Evolutionary conservation across 2,113 vertebrate species (phyloP).

Genomic region (Tauraco erythrolophus): DNA sequence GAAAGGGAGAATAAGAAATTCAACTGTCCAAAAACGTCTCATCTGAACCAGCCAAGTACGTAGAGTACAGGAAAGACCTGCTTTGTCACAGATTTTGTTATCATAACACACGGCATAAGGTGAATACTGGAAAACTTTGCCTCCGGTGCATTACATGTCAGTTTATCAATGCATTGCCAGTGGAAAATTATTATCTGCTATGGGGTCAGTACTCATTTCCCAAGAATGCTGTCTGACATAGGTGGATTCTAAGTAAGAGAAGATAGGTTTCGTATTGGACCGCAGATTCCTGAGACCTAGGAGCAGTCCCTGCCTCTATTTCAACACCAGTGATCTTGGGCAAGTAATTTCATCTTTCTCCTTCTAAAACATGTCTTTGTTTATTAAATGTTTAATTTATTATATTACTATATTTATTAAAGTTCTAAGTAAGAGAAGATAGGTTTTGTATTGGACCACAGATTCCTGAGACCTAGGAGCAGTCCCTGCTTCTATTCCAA

Average conservation of each 20-base stretch:
- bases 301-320: background rate
- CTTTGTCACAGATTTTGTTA: background rate
- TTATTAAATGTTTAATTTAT: no score
- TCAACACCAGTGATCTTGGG: no score
- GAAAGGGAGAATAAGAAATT: background rate
- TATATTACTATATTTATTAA: no score
- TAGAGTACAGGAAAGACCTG: background rate
- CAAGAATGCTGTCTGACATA: background rate
- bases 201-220: background rate
- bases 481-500: no score
- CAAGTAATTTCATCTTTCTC: no score
- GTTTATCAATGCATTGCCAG: background rate
- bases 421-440: no score
- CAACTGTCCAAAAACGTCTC: background rate
- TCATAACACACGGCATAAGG: rapidly evolving
- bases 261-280: background rate
- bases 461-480: no score
- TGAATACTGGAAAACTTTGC: background rate
- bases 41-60: background rate
- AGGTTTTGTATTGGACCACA: no score
- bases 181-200: background rate
- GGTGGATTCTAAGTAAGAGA: background rate
- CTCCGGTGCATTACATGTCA: background rate
- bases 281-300: background rate
- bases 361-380: no score